A percentile compares a stretch with the other conserved stretches of the same genome.
Conservation (phyloP, 35 echinoderm and acorn worm genomes). For the Lytechinus variegatus region DNA sequence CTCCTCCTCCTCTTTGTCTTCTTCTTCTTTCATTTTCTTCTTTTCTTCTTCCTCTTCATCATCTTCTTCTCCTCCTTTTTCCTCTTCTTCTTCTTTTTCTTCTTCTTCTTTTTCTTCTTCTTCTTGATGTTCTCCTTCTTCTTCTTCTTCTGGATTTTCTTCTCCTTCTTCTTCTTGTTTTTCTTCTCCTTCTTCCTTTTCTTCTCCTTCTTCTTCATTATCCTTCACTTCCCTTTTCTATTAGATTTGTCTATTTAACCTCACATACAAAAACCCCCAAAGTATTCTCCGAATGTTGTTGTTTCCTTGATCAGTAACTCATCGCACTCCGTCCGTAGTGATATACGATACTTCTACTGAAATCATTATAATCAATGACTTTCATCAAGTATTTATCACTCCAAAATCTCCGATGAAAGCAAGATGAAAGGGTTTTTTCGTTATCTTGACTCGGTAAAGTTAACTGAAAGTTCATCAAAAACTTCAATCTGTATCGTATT, state of each 20-base stretch:
- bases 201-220: too few relatives aligned
- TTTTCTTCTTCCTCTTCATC: background rate
- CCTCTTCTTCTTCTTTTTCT: background rate
- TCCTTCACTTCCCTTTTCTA: too few relatives aligned
- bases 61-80: background rate
- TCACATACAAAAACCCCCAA: too few relatives aligned
- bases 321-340: background rate
- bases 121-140: background rate
- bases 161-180: background rate
- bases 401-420: background rate
- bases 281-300: too few relatives aligned
- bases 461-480: too few relatives aligned
- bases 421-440: background rate
- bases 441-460: too few relatives aligned
- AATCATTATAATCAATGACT: background rate
- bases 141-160: background rate
- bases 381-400: background rate
- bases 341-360: background rate
- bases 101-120: background rate
- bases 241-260: too few relatives aligned
- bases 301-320: background rate
- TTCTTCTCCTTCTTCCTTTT: background rate
- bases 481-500: too few relatives aligned
- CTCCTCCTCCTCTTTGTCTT: background rate
- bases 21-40: background rate